Percentiles rank a stretch among this genome's conserved stretches.
Evolutionary conservation across 1,140 invertebrate genomes (phyloP).

Genomic region (Pseudoatta argentina): DNA sequence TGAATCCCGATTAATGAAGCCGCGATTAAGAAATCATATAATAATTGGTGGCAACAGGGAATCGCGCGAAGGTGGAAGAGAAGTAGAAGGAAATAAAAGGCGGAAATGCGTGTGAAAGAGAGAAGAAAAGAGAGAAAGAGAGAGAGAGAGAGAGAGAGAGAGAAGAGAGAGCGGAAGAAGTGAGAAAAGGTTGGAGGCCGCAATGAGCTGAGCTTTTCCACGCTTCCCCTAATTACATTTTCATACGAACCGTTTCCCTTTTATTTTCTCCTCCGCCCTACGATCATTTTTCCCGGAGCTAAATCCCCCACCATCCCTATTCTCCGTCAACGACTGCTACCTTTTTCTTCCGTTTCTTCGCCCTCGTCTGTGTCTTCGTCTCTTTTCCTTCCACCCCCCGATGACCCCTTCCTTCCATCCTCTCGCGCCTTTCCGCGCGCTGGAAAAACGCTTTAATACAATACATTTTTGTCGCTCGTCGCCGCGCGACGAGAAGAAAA

Average conservation of each 20-base stretch:
- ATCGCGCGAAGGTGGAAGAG: conserved; percentile 45
- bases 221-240: conserved; percentile 84
- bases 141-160: neutral
- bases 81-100: neutral
- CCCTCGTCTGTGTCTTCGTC: conserved; percentile 39
- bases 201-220: conserved; percentile 82
- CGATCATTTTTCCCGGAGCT: conserved; percentile 78
- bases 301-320: conserved; percentile 57
- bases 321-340: conserved; percentile 69
- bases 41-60: conserved; percentile 76
- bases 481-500: conserved; percentile 45
- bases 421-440: conserved; percentile 64
- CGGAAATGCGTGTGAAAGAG: conserved; percentile 2
- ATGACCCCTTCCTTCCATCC: conserved; percentile 33
- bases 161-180: conserved; percentile 25
- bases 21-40: conserved; percentile 80
- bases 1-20: neutral
- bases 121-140: neutral
- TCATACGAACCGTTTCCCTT: conserved; percentile 83
- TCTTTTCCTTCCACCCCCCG: neutral
- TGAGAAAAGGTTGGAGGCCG: conserved; percentile 78
- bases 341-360: conserved; percentile 66
- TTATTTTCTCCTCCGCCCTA: conserved; percentile 79
- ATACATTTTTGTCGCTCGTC: conserved; percentile 73
- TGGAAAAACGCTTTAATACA: conserved; percentile 77